Evolutionary conservation across 2,797 vertebrate species (phyloP).

Genomic region (Notolepis coatsorum): DNA sequence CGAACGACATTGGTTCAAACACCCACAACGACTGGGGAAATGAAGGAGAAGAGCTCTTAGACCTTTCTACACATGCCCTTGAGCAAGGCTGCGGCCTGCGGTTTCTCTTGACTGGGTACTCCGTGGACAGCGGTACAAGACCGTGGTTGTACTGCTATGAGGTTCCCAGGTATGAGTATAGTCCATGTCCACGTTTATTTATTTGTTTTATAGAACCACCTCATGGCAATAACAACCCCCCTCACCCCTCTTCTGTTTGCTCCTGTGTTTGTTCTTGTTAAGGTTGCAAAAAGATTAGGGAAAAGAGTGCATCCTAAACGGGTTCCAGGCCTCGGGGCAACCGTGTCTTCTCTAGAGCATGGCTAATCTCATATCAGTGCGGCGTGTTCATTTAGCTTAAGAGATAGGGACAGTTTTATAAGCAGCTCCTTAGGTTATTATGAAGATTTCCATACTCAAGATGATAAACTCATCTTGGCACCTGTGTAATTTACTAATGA

Average conservation of each 20-base stretch:
- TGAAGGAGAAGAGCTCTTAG: no score
- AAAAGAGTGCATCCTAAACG: conserved; percentile 80
- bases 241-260: conserved; percentile 48
- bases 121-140: neutral
- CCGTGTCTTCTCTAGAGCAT: conserved; percentile 75
- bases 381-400: conserved; percentile 86
- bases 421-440: conserved; percentile 87
- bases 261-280: conserved; percentile 70
- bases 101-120: neutral
- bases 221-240: conserved; percentile 40
- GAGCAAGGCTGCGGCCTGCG: neutral
- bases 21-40: no score
- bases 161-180: neutral
- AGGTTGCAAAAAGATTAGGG: conserved; percentile 79
- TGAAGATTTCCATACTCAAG: conserved; percentile 82
- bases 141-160: neutral
- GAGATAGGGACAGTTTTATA: conserved; percentile 84
- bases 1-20: no score
- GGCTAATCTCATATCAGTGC: conserved; percentile 87
- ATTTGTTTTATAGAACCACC: conserved; percentile 31
- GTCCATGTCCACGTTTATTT: no score
- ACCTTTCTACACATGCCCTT: no score
- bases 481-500: conserved; percentile 90
- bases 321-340: conserved; percentile 78
- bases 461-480: conserved; percentile 87